phyloP scores from a whole-genome alignment of 2,888 invertebrate genomes.

The Willowsia nigromaculata region DNA sequence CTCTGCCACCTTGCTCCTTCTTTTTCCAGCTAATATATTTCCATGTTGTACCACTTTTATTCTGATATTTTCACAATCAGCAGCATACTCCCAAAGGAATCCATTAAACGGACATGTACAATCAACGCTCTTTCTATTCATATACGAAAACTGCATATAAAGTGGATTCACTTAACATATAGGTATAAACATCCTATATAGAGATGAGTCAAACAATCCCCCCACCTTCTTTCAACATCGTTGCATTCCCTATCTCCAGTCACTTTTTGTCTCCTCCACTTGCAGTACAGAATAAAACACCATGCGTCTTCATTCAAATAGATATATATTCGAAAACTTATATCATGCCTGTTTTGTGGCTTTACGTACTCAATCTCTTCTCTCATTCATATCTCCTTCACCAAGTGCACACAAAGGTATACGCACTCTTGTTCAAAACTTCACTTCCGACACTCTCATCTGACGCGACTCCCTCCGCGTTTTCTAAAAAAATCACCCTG shows the following conservation, averaged over 20 bases:
- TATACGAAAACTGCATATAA: conserved; percentile 10
- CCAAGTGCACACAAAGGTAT: background rate
- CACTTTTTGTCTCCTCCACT: conserved; percentile 17
- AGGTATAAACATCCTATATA: background rate
- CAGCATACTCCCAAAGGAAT: conserved; percentile 77
- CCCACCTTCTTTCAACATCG: conserved; percentile 56
- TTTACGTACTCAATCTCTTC: background rate
- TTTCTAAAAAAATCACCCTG: background rate
- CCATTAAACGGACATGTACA: conserved; percentile 79
- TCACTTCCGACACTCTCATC: conserved; percentile 43
- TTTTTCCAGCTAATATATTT: conserved; percentile 53
- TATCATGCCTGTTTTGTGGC: conserved; percentile 27
- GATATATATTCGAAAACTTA: background rate
- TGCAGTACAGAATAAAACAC: conserved; percentile 26
- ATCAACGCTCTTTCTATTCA: conserved; percentile 74
- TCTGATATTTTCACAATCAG: conserved; percentile 67
- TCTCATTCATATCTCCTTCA: background rate
- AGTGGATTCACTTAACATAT: background rate
- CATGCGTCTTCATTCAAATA: conserved; percentile 31
- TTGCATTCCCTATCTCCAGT: conserved; percentile 45
- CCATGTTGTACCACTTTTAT: conserved; percentile 44
- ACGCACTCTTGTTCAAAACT: conserved; percentile 12
- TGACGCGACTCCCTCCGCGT: background rate
- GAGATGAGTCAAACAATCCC: conserved; percentile 46
- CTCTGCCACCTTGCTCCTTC: conserved; percentile 9